phyloP scores from a whole-genome alignment of 2,113 vertebrate genomes.

The Antennarius striatus region DNA sequence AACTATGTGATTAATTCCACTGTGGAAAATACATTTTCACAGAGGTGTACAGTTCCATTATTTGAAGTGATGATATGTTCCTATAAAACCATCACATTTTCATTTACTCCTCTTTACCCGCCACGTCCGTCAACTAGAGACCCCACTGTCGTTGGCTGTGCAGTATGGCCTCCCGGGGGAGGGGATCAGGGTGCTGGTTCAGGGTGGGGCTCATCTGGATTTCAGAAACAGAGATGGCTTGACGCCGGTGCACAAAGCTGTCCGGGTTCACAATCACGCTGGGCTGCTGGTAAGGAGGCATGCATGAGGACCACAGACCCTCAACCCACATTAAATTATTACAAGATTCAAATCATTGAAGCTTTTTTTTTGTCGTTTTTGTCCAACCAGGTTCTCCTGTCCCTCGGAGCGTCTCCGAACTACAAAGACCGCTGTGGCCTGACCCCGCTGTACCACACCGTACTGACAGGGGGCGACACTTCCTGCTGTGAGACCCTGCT shows the following conservation, averaged over 20 bases:
- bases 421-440: conserved; percentile 90
- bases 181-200: conserved; percentile 85
- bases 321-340: not conserved
- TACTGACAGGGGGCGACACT: conserved; percentile 90
- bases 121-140: conserved; percentile 74
- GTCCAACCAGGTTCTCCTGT: conserved; percentile 79
- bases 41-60: not conserved
- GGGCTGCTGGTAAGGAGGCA: conserved; percentile 82
- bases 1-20: not conserved
- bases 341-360: not conserved
- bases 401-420: conserved; percentile 88
- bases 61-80: not conserved
- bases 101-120: not conserved
- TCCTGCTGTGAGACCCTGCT: conserved; percentile 90
- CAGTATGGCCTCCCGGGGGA: conserved; percentile 82
- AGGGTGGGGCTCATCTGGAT: conserved; percentile 90
- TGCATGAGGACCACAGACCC: conserved; percentile 7
- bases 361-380: not conserved
- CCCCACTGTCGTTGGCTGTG: conserved; percentile 85
- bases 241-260: conserved; percentile 88
- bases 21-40: not conserved
- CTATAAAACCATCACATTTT: not conserved
- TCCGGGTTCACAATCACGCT: conserved; percentile 84
- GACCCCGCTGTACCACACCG: conserved; percentile 90
- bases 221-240: conserved; percentile 88